These are phyloP conservation scores for Sylvia borin DNA, from an alignment of 2,797 vertebrate species.

Conservation along the genomic window DNA sequence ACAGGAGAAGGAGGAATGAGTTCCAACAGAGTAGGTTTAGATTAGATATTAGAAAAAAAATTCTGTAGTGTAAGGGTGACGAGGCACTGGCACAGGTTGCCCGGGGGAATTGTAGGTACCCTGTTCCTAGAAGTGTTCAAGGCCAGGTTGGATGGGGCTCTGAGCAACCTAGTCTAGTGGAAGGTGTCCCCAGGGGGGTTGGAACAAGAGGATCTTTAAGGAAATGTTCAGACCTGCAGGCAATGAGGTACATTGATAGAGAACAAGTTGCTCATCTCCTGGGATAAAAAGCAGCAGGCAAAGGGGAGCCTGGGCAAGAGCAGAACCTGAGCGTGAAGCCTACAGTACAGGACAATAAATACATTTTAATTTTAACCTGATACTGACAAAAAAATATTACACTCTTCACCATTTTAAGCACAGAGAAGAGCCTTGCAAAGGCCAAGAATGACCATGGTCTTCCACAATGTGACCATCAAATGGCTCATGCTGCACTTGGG, in stretches of 20 bases:
- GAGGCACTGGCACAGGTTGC: not conserved
- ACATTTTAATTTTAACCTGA: not conserved
- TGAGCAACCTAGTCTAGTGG: not conserved
- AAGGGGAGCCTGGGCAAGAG: not conserved
- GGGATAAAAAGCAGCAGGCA: not conserved
- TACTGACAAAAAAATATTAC: not conserved
- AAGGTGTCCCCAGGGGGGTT: not conserved
- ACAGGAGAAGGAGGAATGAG: not conserved
- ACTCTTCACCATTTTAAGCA: not conserved
- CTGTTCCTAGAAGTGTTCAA: not conserved
- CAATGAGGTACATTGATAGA: not conserved
- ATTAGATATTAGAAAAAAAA: not conserved
- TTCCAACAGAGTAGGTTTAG: not conserved
- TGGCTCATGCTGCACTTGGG: not conserved
- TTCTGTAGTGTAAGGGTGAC: rapidly evolving
- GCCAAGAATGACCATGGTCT: not conserved
- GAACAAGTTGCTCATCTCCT: rapidly evolving
- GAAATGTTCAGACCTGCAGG: not conserved
- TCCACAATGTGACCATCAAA: not conserved
- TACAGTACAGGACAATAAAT: not conserved
- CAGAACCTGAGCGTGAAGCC: not conserved
- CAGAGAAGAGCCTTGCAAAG: not conserved
- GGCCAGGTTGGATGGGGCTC: not conserved
- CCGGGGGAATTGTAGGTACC: not conserved
- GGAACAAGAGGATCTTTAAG: not conserved